phyloP scores from a whole-genome alignment of 2,113 vertebrate species.

The Hydrochoerus hydrochaeris region DNA sequence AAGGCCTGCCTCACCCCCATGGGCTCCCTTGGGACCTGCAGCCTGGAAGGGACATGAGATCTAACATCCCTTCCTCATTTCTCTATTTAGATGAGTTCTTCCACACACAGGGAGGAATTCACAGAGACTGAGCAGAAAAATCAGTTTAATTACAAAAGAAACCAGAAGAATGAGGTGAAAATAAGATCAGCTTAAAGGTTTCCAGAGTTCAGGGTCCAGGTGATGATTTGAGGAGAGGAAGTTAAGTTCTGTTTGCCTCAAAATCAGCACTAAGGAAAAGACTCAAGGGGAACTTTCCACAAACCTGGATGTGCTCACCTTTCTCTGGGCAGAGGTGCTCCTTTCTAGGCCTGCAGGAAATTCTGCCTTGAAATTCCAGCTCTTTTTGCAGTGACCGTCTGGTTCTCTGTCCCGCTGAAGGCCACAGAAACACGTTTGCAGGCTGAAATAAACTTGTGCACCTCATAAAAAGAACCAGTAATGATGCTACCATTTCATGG shows the following conservation, averaged over 20 bases:
- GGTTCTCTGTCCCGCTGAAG: slow-evolving; percentile 84
- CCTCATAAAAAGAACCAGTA: slow-evolving; percentile 95
- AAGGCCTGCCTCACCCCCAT: slow-evolving; percentile 77
- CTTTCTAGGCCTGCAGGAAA: slow-evolving; percentile 64
- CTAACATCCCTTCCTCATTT: slow-evolving; percentile 84
- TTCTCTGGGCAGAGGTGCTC: slow-evolving; percentile 68
- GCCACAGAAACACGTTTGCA: slow-evolving; percentile 84
- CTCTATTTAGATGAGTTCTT: slow-evolving; percentile 82
- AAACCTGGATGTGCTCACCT: slow-evolving; percentile 74
- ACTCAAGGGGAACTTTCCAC: slow-evolving; percentile 49
- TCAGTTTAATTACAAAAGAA: slow-evolving; percentile 88
- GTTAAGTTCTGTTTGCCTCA: background rate
- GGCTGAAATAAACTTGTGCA: slow-evolving; percentile 91
- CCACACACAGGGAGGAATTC: slow-evolving; percentile 81
- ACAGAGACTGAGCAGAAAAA: slow-evolving; percentile 87
- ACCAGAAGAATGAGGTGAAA: slow-evolving; percentile 85
- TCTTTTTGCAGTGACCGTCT: slow-evolving; percentile 73
- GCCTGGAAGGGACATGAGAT: slow-evolving; percentile 72
- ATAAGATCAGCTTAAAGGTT: slow-evolving; percentile 85
- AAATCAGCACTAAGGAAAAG: background rate
- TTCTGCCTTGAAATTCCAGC: slow-evolving; percentile 60
- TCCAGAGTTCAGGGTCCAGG: slow-evolving; percentile 60
- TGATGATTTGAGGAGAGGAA: background rate
- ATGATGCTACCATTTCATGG: slow-evolving; percentile 99
- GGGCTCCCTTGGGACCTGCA: slow-evolving; percentile 75